Percentiles rank a stretch among this genome's conserved stretches.
Evolutionary conservation across 2,888 invertebrate species (phyloP).

Genomic region (Apotomis betuletana): DNA sequence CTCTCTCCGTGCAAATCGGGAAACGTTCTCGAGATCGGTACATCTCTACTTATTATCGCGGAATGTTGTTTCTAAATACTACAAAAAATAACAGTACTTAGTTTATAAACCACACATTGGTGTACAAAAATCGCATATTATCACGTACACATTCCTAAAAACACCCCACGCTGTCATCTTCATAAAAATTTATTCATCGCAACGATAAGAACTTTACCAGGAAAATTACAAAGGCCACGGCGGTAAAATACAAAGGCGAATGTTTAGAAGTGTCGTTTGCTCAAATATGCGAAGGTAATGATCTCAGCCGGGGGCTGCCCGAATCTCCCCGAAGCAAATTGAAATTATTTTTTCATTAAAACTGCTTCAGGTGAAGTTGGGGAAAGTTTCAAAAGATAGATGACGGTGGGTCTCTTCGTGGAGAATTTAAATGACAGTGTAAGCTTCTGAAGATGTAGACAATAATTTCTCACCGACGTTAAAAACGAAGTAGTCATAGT

Average conservation of each 20-base stretch:
- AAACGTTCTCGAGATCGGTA: too few species aligned
- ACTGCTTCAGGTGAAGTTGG: slow-evolving; percentile 75
- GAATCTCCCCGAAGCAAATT: slow-evolving; percentile 58
- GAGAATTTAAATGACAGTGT: slow-evolving; percentile 25
- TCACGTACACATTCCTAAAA: slow-evolving; percentile 2
- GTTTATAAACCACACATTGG: too few species aligned
- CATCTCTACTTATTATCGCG: too few species aligned
- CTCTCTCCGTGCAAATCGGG: too few species aligned
- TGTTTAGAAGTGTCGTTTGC: slow-evolving; percentile 62
- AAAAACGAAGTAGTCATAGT: too few species aligned
- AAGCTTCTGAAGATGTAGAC: background rate
- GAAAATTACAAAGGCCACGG: slow-evolving; percentile 29
- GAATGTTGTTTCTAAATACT: too few species aligned
- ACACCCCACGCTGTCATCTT: background rate
- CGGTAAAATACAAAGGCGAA: slow-evolving; percentile 41
- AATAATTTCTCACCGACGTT: too few species aligned
- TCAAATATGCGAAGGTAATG: slow-evolving; percentile 76
- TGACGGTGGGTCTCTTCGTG: slow-evolving; percentile 17
- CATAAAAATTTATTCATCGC: slow-evolving; percentile 30
- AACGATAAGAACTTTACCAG: slow-evolving; percentile 21
- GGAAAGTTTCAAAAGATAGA: slow-evolving; percentile 32
- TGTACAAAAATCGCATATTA: too few species aligned
- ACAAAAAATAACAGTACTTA: too few species aligned
- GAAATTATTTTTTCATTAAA: slow-evolving; percentile 83
- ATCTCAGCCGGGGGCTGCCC: slow-evolving; percentile 57